phyloP scores from a whole-genome alignment of 2,113 vertebrate species.

The Rhinopithecus roxellana region DNA sequence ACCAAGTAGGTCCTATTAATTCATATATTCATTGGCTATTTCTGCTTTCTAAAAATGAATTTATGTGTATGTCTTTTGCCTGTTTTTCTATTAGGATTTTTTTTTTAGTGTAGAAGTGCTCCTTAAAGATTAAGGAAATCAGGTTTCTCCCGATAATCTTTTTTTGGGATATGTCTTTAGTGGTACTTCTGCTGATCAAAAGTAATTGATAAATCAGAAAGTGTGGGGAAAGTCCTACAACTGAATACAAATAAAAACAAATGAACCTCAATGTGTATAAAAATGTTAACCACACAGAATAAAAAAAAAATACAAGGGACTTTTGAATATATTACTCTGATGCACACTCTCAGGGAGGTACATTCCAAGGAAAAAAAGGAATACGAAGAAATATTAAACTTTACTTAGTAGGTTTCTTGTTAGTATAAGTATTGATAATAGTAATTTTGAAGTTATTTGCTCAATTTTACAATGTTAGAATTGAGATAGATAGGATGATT shows the following conservation, averaged over 20 bases:
- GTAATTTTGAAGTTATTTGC: background rate
- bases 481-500: background rate
- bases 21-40: background rate
- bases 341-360: background rate
- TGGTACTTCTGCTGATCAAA: background rate
- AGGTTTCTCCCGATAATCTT: background rate
- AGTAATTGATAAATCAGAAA: background rate
- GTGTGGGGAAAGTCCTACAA: background rate
- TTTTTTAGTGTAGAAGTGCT: background rate
- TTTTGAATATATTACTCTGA: background rate
- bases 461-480: background rate
- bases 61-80: background rate
- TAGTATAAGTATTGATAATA: background rate
- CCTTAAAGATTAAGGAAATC: background rate
- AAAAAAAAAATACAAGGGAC: background rate
- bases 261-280: background rate
- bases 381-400: background rate
- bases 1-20: background rate
- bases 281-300: background rate
- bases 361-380: background rate
- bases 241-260: background rate
- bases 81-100: background rate
- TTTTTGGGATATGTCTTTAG: background rate
- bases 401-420: background rate
- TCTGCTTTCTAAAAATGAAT: background rate